Evolutionary conservation across 2,113 vertebrate genomes (phyloP), one percentile per base, ranked within the genome.

Genomic region (Indicator indicator): DNA sequence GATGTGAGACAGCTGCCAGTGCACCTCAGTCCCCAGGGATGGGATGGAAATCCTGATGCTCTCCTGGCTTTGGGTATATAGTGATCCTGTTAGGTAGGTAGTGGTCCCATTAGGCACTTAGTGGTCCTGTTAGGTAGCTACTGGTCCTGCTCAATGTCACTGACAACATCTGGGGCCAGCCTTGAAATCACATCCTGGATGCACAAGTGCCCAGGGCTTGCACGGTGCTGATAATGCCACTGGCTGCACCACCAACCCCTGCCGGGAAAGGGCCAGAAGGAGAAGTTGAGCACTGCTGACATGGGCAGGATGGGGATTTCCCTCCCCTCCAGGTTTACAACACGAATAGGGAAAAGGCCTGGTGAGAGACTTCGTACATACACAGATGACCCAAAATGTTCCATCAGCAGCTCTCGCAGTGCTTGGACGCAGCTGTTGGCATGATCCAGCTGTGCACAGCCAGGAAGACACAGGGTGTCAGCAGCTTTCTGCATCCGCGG

Each of bases 401-500:
- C 36, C 32, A 4, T 2, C 32, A 1, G 3, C 52, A 13, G 60
- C 58, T 59, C 0, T 4, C 2, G 1, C 71, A 79, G 89, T 0
- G 0, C 5, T 10, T 2, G 9, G 72, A 6, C 13, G 77, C 46
- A 10, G 78, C 12, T 24, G 16, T 0, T 3, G 9, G 72, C 11
- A 1, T 2, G 54, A 75, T 5, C 52, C 85, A 63, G 87, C 78
- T 18, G n/a, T 9, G 46, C n/a, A 2, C 1, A 32, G 74, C 33
- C 4, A 2, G 59, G 54, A 38, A 52, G 48, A 28, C 0, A 0
- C 0, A 2, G 75, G 42, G 62, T n/a, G 19, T 52, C 9, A 0
- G 54, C 75, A 60, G 54, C 27, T 75, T 11, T 19, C 83, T 6
- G 8, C 42, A 75, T 24, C 83, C 17, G 67, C 80, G 36, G 79